Base-by-base conservation (phyloP, 92 coral and sea anemone genomes). In the Parazoanthus atlanticus region DNA sequence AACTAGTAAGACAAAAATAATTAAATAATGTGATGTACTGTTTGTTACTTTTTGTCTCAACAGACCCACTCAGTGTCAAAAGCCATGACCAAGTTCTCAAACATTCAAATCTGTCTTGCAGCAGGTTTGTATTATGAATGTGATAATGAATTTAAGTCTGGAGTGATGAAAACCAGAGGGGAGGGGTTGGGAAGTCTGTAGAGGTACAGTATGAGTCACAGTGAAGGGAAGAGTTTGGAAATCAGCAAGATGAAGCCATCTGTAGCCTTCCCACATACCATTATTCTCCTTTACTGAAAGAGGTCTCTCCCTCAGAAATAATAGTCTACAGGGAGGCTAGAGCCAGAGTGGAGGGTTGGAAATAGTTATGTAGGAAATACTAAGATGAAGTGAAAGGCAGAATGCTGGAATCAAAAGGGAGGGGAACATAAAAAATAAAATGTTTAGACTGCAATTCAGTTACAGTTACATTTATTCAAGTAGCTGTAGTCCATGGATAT, bases 61-160 rank as follows among this genome's bases (percentile, higher is more conserved):
- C 91, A 97, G 99, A 92, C 96, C 80, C 99, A 97, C 78, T 97
- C 99, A 26, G 99, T 97, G 78, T 82, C 94, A 36, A 91, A 92
- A 82, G 84, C 93, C 11, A 78, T 97, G 80, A 89, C 97, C 25
- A 97, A 93, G 86, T 91, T 93, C 92, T 92, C 98, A 76, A 93
- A 90, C 90, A 95, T 97, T 33, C 94, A 92, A 74, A 90, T 94
- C 66, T 95, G 97, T 89, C 92, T 97, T 69, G 99, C 99, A 23
- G 91, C 99, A 80, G 99, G 98, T 96, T 52, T 56, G 94, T 92
- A 16, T 38, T 13, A 16, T 70, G 25, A 36, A 5, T 15, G 12
- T 43, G 71, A 29, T 34, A 15, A 74, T 19, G 47, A 25, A 11
- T 9, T 65, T 10, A 17, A 34, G 25, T 56, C 31, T 9, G 67